Base-by-base conservation (phyloP, 2,113 vertebrate genomes). In the Vombatus ursinus region DNA sequence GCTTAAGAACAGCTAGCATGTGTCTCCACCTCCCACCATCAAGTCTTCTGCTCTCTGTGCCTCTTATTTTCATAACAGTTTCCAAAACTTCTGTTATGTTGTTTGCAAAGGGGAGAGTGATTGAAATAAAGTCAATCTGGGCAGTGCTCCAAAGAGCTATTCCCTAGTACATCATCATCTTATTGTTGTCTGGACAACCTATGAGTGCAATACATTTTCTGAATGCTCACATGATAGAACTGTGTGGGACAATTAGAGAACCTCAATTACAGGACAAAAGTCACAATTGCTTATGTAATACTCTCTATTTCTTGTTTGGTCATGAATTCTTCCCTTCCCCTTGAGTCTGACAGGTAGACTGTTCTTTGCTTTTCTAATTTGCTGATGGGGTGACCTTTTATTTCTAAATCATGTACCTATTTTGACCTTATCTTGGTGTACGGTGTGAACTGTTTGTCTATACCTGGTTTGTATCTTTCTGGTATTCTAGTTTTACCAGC, bases 161-260 rank as follows among this genome's bases (percentile, higher is more conserved):
- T 92, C 91, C 50, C 94, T 95, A 97, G 97, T 97, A 97, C 53
- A 96, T 98, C 98, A 97, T 97, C 61, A 91, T 47, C 97, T 94
- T 97, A 50, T 90, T 96, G 98, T 96, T 97, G 47, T 95, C 91
- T 93, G 92, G 97, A 96, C 89, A n/a, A 96, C 97, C 52, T 97
- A 97, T 98, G 97, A 97, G 95, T 96, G 96, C 96, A 92, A 97
- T 97, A 97, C 94, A 97, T 98, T 98, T 98, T 98, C 91, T 91
- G 93, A 96, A 95, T 94, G 12, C 97, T 97, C 96, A n/a, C 49
- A 89, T 94, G 96, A 97, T 96, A 44, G 28, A 96, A 96, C 97
- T 98, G 98, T 97, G 97, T 94, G 52, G 77, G 91, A 95, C 53
- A 94, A 94, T 11, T 93, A 95, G 93, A 2, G 23, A 47, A 47